phyloP scores from a whole-genome alignment of 2,888 invertebrate species.

The Tromatobia lineatoria region DNA sequence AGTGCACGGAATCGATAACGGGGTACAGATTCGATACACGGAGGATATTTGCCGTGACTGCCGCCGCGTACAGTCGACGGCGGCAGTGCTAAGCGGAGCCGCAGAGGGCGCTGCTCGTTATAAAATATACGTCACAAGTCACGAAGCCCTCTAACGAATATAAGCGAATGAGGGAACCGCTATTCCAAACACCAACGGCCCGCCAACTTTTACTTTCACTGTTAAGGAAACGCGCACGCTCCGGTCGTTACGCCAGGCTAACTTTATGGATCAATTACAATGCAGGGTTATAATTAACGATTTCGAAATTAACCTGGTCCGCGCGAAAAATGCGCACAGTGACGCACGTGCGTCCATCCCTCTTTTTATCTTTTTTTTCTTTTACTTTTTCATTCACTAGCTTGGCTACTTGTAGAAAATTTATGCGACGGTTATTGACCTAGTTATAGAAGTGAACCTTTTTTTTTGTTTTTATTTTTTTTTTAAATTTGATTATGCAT shows the following conservation, averaged over 20 bases:
- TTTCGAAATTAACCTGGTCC: constrained; percentile 66
- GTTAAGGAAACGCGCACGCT: constrained; percentile 75
- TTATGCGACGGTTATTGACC: neutral
- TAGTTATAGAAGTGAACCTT: neutral
- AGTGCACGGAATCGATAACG: constrained; percentile 51
- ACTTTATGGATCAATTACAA: constrained; percentile 82
- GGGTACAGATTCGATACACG: constrained; percentile 48
- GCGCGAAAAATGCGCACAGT: constrained; percentile 1
- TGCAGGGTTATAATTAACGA: constrained; percentile 77
- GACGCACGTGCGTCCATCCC: constrained; percentile 7
- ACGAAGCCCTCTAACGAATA: constrained; percentile 57
- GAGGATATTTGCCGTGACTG: constrained; percentile 26
- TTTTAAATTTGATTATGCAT: neutral
- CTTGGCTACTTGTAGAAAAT: neutral
- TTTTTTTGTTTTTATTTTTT: neutral
- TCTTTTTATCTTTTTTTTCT: neutral
- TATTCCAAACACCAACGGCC: constrained; percentile 36
- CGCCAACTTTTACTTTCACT: constrained; percentile 79
- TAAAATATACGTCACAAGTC: constrained; percentile 21
- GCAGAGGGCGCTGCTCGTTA: constrained; percentile 20
- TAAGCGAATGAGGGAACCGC: constrained; percentile 39
- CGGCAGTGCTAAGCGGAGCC: neutral
- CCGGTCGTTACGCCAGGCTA: constrained; percentile 79
- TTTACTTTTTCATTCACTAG: neutral
- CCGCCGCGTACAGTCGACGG: neutral